Percentiles rank a stretch among this genome's conserved stretches.
Evolutionary conservation across 2,797 vertebrate species (phyloP).

Genomic region (Ciconia nigra): DNA sequence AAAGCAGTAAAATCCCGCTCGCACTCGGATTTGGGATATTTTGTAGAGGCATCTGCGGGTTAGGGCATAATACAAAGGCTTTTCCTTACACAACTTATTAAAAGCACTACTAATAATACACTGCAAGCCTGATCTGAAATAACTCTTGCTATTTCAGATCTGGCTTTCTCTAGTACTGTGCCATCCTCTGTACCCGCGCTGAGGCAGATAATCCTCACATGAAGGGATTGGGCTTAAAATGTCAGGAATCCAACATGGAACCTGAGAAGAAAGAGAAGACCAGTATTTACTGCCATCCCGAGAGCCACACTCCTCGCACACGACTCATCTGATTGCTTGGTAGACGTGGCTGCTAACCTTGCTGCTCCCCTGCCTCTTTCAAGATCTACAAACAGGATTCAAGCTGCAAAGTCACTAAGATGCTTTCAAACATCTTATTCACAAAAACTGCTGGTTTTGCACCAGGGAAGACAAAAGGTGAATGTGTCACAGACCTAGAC

Average conservation of each 20-base stretch:
- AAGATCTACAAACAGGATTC: not conserved
- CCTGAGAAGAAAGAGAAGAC: not conserved
- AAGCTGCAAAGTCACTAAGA: not conserved
- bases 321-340: not conserved
- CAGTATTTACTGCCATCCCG: not conserved
- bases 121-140: conserved; percentile 10
- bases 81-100: conserved; percentile 35
- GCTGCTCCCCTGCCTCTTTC: not conserved
- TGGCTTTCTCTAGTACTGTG: conserved; percentile 9
- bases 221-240: conserved; percentile 6
- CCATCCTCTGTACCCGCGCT: not conserved
- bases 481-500: not conserved
- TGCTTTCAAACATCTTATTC: not conserved
- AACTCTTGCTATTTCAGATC: conserved; percentile 31
- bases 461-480: not conserved
- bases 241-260: not conserved
- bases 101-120: conserved; percentile 7
- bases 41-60: not conserved
- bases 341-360: not conserved
- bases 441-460: not conserved
- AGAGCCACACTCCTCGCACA: not conserved
- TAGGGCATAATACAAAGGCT: conserved; percentile 8
- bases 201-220: conserved; percentile 25
- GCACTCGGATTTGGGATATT: not conserved
- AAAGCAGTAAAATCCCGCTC: not conserved